These are phyloP conservation scores for Campoletis sonorensis DNA, from an alignment of 1,140 invertebrate species.

Conservation along the genomic window DNA sequence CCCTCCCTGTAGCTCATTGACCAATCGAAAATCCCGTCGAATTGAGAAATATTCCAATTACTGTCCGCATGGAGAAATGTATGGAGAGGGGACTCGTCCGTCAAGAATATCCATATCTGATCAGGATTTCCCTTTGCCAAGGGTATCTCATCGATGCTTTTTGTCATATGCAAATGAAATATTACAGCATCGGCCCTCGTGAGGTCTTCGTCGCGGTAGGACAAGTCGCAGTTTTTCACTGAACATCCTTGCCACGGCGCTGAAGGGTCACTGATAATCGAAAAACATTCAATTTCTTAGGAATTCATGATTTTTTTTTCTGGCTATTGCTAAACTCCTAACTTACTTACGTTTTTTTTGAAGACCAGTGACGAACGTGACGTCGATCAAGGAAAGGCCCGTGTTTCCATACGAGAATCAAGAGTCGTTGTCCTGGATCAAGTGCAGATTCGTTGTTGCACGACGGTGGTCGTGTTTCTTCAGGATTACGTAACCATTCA, in stretches of 20 bases:
- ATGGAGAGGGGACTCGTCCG: conserved; percentile 79
- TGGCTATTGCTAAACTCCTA: not conserved
- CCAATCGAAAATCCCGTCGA: conserved; percentile 84
- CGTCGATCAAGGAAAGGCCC: conserved; percentile 70
- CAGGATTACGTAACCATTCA: conserved; percentile 54
- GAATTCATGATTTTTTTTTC: not conserved
- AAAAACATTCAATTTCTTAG: no score
- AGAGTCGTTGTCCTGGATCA: conserved; percentile 28
- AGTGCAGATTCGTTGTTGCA: not conserved
- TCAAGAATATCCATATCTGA: conserved; percentile 82
- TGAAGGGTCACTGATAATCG: not conserved
- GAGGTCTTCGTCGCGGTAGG: conserved; percentile 72
- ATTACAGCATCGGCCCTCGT: conserved; percentile 77
- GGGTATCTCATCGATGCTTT: conserved; percentile 68
- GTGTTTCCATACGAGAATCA: conserved; percentile 73
- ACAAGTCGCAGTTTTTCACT: conserved; percentile 77
- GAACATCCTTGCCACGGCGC: conserved; percentile 78
- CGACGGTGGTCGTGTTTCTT: conserved; percentile 47
- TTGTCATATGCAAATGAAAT: conserved; percentile 78
- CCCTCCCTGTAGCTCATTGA: conserved; percentile 85
- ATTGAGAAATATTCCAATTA: conserved; percentile 68
- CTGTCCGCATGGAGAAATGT: conserved; percentile 72
- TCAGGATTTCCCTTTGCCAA: conserved; percentile 55
- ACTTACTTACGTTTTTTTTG: conserved; percentile 57
- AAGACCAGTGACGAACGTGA: conserved; percentile 67